A percentile compares a stretch with the other conserved stretches of the same genome.
These are phyloP conservation scores for Damaliscus lunatus DNA, from an alignment of 2,113 vertebrate genomes.

Conservation along the genomic window DNA sequence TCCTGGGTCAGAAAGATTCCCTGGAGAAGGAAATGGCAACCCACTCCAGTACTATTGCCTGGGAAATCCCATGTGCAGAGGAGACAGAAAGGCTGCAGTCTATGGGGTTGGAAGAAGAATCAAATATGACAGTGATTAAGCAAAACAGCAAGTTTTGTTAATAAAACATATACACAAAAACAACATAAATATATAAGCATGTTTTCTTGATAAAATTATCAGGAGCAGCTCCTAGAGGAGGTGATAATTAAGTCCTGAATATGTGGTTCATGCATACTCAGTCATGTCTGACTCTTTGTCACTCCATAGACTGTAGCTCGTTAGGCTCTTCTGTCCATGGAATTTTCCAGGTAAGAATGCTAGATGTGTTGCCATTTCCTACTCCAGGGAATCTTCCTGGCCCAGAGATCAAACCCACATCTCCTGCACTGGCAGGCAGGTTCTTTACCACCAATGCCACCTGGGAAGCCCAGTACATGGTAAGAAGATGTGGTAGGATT, in stretches of 20 bases:
- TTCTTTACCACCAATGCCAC: not conserved
- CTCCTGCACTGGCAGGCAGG: not conserved
- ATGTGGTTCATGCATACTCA: not conserved
- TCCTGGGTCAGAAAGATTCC: not conserved
- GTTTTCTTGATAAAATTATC: not conserved
- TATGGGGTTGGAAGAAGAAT: not conserved
- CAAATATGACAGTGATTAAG: not conserved
- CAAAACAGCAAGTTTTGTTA: not conserved
- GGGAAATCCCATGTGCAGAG: not conserved
- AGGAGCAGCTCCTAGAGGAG: not conserved
- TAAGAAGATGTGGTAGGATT: not conserved
- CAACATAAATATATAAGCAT: not conserved
- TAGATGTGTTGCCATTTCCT: not conserved
- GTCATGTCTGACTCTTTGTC: not conserved
- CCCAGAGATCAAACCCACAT: not conserved
- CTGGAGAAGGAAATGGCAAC: not conserved
- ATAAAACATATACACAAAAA: not conserved
- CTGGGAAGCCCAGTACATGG: not conserved
- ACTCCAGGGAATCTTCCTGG: not conserved
- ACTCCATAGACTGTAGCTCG: accelerated
- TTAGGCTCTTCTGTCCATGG: not conserved
- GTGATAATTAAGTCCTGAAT: not conserved
- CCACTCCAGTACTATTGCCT: not conserved
- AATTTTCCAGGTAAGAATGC: not conserved
- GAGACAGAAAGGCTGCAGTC: not conserved